These are phyloP conservation scores for Spisula subtruncata DNA, from an alignment of 2,888 invertebrate genomes.

Conservation along the genomic window DNA sequence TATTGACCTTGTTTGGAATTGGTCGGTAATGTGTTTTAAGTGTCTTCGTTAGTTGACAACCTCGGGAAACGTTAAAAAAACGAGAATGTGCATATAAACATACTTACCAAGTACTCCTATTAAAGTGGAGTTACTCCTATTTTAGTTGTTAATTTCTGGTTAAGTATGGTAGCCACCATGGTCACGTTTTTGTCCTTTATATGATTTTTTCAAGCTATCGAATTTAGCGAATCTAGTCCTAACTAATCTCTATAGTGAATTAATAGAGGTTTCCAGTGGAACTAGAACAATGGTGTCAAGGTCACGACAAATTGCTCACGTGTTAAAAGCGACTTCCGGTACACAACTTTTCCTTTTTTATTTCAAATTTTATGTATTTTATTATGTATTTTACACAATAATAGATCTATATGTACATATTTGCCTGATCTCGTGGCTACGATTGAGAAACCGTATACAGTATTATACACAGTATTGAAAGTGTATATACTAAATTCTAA, in stretches of 20 bases:
- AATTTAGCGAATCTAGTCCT: background rate
- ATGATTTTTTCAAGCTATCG: background rate
- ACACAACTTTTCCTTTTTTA: background rate
- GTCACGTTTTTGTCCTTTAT: background rate
- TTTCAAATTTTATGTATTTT: background rate
- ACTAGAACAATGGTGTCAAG: background rate
- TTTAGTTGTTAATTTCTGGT: too few species aligned
- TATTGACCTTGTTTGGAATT: too few species aligned
- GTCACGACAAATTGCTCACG: background rate
- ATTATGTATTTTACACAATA: background rate
- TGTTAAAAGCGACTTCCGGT: background rate
- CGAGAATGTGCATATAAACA: too few species aligned
- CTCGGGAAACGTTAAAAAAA: too few species aligned
- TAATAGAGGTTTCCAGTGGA: background rate
- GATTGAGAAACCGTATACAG: background rate
- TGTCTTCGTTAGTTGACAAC: too few species aligned
- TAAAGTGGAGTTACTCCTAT: too few species aligned
- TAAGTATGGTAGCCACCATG: too few species aligned
- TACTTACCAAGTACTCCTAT: too few species aligned
- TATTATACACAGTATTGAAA: background rate
- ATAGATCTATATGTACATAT: background rate
- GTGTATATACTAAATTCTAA: background rate
- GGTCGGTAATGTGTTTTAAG: too few species aligned
- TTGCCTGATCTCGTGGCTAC: conserved; percentile 10
- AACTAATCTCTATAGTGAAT: background rate